Conservation (phyloP, 2,888 invertebrate genomes). For the Lumbricus terrestris region DNA sequence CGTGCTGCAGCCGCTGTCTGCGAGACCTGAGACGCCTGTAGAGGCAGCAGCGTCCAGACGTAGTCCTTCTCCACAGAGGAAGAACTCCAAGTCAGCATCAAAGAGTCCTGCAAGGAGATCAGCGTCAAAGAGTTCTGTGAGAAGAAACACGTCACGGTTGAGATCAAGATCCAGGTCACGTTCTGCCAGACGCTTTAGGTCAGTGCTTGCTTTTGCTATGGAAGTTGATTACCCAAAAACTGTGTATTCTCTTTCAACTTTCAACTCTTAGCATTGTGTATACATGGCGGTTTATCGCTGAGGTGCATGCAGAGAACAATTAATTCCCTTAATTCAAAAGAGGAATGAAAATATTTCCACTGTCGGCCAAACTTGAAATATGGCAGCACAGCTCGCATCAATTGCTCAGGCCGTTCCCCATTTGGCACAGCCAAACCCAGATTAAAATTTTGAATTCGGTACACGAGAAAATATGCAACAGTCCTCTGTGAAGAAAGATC, state of each 20-base stretch:
- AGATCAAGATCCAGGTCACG: background rate
- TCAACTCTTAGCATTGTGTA: too few species aligned
- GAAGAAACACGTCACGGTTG: slow-evolving; percentile 9
- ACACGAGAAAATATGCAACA: too few species aligned
- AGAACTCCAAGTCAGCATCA: slow-evolving; percentile 4
- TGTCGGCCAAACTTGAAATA: too few species aligned
- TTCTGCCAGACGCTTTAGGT: slow-evolving; percentile 7
- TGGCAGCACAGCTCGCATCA: too few species aligned
- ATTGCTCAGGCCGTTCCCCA: too few species aligned
- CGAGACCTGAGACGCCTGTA: background rate
- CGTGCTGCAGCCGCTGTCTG: background rate
- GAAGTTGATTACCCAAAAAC: background rate
- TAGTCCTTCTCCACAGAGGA: background rate
- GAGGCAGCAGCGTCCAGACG: background rate
- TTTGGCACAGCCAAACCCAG: too few species aligned
- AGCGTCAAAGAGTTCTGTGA: background rate
- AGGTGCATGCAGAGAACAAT: too few species aligned
- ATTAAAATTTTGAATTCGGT: too few species aligned
- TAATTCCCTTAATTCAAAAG: too few species aligned
- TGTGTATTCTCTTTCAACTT: background rate
- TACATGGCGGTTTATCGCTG: too few species aligned
- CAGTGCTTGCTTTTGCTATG: background rate
- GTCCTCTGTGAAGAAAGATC: too few species aligned
- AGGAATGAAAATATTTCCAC: too few species aligned
- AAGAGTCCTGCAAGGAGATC: background rate